These are phyloP conservation scores for Semicossyphus pulcher DNA, from an alignment of 2,113 vertebrate species.

Conservation along the genomic window DNA sequence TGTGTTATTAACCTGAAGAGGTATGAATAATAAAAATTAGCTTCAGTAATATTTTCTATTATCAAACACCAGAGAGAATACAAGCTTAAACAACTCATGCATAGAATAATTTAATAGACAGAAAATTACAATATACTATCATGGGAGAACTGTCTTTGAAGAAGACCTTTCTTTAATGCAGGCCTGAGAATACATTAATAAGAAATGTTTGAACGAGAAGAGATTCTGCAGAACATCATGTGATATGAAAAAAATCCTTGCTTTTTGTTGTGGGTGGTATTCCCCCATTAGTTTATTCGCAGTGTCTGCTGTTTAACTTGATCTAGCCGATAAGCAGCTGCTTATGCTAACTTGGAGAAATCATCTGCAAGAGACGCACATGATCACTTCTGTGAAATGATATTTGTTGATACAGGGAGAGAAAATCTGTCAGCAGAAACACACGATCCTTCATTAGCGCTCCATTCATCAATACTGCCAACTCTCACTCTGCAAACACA, in stretches of 20 bases:
- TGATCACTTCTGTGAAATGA: not conserved
- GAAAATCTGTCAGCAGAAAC: slow-evolving; percentile 4
- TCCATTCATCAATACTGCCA: slow-evolving; percentile 6
- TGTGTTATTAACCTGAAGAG: no score
- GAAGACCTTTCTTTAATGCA: slow-evolving; percentile 1
- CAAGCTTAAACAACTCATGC: no score
- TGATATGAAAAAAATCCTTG: slow-evolving; percentile 36
- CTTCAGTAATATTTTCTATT: no score
- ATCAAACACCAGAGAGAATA: no score
- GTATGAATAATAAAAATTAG: no score
- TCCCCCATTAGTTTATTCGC: slow-evolving; percentile 29
- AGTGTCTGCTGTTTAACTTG: slow-evolving; percentile 10
- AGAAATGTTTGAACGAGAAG: not conserved
- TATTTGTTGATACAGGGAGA: not conserved
- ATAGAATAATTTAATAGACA: no score
- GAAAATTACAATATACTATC: no score
- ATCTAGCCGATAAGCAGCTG: slow-evolving; percentile 9
- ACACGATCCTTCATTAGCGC: slow-evolving; percentile 20
- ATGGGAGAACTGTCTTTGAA: no score
- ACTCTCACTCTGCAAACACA: not conserved
- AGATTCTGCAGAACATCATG: not conserved
- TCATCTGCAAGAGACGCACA: not conserved
- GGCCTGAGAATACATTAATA: no score
- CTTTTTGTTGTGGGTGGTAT: slow-evolving; percentile 44
- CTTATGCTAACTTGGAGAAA: slow-evolving; percentile 30